phyloP scores from a whole-genome alignment of 92 coral and sea anemone species.

The Montipora capitata region DNA sequence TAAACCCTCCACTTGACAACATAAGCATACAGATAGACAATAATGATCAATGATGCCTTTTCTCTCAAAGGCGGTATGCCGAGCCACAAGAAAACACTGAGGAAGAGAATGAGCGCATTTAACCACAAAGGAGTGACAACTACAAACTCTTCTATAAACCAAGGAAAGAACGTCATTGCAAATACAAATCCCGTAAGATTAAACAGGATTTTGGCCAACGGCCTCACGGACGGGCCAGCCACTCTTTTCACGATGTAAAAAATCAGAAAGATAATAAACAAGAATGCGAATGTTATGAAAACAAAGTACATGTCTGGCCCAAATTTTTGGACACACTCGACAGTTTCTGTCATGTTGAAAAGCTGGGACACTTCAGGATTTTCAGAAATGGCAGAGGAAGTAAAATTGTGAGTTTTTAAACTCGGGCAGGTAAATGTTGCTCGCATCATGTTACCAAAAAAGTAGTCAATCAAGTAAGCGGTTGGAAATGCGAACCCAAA shows the following conservation, averaged over 20 bases:
- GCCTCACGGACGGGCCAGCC: constrained; percentile 11
- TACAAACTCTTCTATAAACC: constrained; percentile 81
- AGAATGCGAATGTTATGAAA: constrained; percentile 25
- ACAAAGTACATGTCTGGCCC: constrained; percentile 65
- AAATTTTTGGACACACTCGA: constrained; percentile 67
- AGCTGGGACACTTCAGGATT: constrained; percentile 33
- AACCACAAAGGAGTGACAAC: constrained; percentile 73
- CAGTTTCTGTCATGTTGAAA: constrained; percentile 26
- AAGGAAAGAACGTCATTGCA: constrained; percentile 84
- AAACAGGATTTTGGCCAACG: constrained; percentile 36
- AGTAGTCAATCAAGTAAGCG: constrained; percentile 76
- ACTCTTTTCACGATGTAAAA: constrained; percentile 42
- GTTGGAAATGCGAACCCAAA: constrained; percentile 74
- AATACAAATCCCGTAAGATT: constrained; percentile 53
- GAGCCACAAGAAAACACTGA: constrained; percentile 74
- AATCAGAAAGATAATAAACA: constrained; percentile 55
- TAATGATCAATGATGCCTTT: constrained; percentile 73
- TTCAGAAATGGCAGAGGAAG: constrained; percentile 50
- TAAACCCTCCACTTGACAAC: constrained; percentile 86
- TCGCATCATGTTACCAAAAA: constrained; percentile 79
- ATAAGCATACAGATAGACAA: constrained; percentile 80
- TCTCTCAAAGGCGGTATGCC: constrained; percentile 84
- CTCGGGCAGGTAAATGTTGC: constrained; percentile 78
- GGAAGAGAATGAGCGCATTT: constrained; percentile 41
- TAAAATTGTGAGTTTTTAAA: constrained; percentile 48